Base-by-base conservation (phyloP, 2,113 vertebrate species). In the Bettongia penicillata region DNA sequence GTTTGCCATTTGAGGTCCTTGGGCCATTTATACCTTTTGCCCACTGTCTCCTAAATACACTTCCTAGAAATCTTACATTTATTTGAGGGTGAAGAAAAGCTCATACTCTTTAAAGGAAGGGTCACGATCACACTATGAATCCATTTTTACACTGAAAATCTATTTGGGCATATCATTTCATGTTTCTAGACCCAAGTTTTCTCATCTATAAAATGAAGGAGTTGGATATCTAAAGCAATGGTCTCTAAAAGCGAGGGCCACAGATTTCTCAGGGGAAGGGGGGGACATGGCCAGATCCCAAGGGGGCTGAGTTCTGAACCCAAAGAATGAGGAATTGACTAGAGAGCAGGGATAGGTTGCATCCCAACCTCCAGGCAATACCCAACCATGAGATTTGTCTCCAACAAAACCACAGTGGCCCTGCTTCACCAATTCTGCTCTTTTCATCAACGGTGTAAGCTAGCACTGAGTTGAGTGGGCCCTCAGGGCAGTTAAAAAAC, bases 1-100 rank as follows among this genome's bases (percentile, higher is more conserved):
- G n/a, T 93, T 92, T 55, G 19, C 89, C 94, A 89, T 92, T 89
- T 91, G 68, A 89, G 90, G 28, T 91, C 28, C 90, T 37, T 52
- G 92, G 55, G 93, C 93, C 47, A 93, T 89, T 31, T 37, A 53
- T 50, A 47, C 52, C 53, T 28, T 11, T 14, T 37, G 22, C 11
- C 19, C 31, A 52, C 0, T 68, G 3, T 43, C 43, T 84, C 31
- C 47, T 90, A 5, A 91, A 89, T 12, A 91, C 14, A 14, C 55
- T 93, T 94, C 28, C 48, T 43, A 43, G 68, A 16, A 55, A 61
- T 48, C 3, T 93, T 68, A 61, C 8, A 57, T 37, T 93, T 37
- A 93, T 23, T 52, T 91, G 48, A 51, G 26, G 93, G 47, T 90
- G 1, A 84, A 43, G 23, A 93, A 96, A 97, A 26, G 89, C 2